These are phyloP conservation scores for Drosophila jambulina DNA, from an alignment of 1,140 invertebrate genomes.

Conservation along the genomic window DNA sequence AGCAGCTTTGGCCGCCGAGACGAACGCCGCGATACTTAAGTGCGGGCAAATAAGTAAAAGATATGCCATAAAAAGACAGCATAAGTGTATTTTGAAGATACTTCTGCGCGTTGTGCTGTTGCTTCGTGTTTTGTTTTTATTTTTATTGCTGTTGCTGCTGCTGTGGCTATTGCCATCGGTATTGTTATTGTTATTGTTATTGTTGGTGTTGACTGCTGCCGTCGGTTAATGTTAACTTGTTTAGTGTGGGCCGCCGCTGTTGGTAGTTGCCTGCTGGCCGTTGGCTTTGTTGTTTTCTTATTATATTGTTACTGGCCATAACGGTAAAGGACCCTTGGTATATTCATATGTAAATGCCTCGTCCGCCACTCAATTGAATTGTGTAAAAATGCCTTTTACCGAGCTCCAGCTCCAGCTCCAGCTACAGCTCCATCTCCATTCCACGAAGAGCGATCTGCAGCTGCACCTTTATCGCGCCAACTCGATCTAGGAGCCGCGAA, in stretches of 20 bases:
- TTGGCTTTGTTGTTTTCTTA: conserved; percentile 42
- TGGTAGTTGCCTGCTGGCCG: conserved; percentile 26
- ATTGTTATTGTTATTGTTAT: conserved; percentile 45
- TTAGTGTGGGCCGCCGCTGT: conserved; percentile 52
- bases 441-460: conserved; percentile 26
- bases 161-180: conserved; percentile 21
- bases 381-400: conserved; percentile 26
- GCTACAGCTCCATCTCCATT: conserved; percentile 8
- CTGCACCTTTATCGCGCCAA: conserved; percentile 47
- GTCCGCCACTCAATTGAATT: conserved; percentile 59
- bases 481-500: conserved; percentile 47
- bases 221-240: conserved; percentile 51
- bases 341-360: conserved; percentile 59
- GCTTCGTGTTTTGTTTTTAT: conserved; percentile 47
- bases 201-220: conserved; percentile 41
- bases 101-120: conserved; percentile 55
- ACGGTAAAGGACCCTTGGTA: conserved; percentile 64
- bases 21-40: conserved; percentile 68
- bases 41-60: conserved; percentile 78
- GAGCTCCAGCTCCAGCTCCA: not conserved
- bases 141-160: conserved; percentile 21
- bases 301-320: conserved; percentile 50
- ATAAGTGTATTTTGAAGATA: conserved; percentile 79
- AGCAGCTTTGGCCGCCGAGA: conserved; percentile 58
- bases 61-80: conserved; percentile 79